Percentiles rank a stretch among this genome's conserved stretches.
Evolutionary conservation across 2,797 vertebrate species (phyloP).

Genomic region (Coreius guichenoti): DNA sequence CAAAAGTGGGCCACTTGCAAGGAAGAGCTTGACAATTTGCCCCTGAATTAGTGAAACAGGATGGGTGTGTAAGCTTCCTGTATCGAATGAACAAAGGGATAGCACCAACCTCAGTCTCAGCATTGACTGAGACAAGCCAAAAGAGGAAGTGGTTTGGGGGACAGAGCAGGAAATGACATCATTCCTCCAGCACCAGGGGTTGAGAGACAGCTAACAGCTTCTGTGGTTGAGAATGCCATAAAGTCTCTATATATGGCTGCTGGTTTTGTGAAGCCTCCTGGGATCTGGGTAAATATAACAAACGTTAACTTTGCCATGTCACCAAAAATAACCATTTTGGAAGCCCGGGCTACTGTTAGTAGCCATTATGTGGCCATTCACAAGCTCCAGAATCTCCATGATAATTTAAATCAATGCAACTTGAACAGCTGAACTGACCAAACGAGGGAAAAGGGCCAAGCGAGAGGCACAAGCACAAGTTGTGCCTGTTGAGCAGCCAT

Average conservation of each 20-base stretch:
- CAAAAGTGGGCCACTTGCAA: slow-evolving; percentile 29
- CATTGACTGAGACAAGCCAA: slow-evolving; percentile 63
- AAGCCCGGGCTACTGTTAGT: slow-evolving; percentile 8
- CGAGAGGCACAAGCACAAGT: slow-evolving; percentile 10
- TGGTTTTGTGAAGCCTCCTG: not conserved
- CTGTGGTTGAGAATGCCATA: slow-evolving; percentile 17
- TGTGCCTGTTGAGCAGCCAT: slow-evolving; percentile 22
- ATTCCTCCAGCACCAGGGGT: slow-evolving; percentile 62
- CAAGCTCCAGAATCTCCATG: not conserved
- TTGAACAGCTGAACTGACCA: slow-evolving; percentile 29
- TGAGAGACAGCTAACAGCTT: not conserved
- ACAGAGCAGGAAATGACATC: slow-evolving; percentile 76
- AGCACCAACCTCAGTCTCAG: slow-evolving; percentile 69
- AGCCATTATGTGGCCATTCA: not conserved
- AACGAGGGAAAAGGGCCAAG: slow-evolving; percentile 17
- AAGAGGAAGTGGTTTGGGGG: slow-evolving; percentile 73
- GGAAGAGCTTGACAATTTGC: not conserved
- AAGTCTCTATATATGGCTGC: slow-evolving; percentile 19
- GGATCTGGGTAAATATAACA: slow-evolving; percentile 9
- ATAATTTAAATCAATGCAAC: slow-evolving; percentile 33
- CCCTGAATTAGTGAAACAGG: slow-evolving; percentile 66
- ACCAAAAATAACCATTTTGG: not conserved
- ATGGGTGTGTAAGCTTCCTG: slow-evolving; percentile 80
- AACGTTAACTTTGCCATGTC: not conserved
- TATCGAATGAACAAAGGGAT: slow-evolving; percentile 71